These are phyloP conservation scores for Ophion obscuratus DNA, from an alignment of 2,888 invertebrate species.

Conservation along the genomic window DNA sequence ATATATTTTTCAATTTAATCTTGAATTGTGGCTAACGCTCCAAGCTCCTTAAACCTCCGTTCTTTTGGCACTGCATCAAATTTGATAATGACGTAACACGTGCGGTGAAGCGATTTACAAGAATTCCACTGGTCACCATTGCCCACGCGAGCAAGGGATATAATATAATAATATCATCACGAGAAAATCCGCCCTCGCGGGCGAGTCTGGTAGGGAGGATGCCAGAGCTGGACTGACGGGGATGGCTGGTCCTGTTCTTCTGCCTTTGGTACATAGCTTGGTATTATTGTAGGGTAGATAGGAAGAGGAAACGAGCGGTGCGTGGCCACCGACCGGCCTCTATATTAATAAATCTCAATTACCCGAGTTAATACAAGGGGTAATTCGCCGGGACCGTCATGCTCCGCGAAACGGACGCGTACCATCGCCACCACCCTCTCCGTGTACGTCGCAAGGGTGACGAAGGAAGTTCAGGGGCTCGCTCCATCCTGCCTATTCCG, in stretches of 20 bases:
- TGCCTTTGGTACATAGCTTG: constrained; percentile 23
- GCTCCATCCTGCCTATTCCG: constrained; percentile 20
- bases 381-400: constrained; percentile 72
- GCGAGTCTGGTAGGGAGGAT: constrained; percentile 33
- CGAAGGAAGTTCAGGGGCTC: constrained; percentile 61
- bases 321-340: constrained; percentile 73
- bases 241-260: constrained; percentile 38
- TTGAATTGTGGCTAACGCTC: too few relatives aligned
- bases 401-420: constrained; percentile 65
- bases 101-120: constrained; percentile 50
- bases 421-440: constrained; percentile 30
- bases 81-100: constrained; percentile 55
- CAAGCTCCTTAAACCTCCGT: too few relatives aligned
- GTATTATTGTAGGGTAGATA: constrained; percentile 55
- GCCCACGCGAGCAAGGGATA: constrained; percentile 37
- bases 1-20: too few relatives aligned
- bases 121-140: constrained; percentile 55
- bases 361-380: constrained; percentile 81
- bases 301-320: constrained; percentile 72
- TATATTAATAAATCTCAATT: constrained; percentile 84
- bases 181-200: constrained; percentile 59
- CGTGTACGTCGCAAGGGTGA: constrained; percentile 66
- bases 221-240: constrained; percentile 46
- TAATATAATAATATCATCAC: constrained; percentile 70
- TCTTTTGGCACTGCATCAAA: constrained; percentile 22